A percentile compares a stretch with the other conserved stretches of the same genome.
phyloP scores from a whole-genome alignment of 1,140 invertebrate species.

The Pogonognathellus flavescens region DNA sequence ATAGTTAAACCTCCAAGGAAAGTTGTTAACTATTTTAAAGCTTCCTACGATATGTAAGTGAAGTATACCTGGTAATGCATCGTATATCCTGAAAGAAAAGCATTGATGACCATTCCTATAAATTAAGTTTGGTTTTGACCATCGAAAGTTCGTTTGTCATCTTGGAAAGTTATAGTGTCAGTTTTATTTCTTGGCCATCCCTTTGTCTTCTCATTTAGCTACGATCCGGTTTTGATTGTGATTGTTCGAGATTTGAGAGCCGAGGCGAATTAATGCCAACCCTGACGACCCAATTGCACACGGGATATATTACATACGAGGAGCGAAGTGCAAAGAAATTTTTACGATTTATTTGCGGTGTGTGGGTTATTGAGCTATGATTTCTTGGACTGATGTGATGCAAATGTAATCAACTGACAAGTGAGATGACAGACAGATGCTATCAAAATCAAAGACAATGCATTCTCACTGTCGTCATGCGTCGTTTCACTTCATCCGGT shows the following conservation, averaged over 20 bases:
- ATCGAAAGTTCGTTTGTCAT: no score
- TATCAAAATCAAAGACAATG: constrained; percentile 1
- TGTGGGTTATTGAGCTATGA: neutral
- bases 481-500: neutral
- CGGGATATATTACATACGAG: neutral
- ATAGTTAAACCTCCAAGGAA: no score
- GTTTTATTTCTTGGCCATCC: neutral
- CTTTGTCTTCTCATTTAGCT: neutral
- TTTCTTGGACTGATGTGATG: neutral
- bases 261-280: neutral
- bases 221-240: neutral
- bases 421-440: neutral
- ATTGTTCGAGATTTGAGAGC: neutral
- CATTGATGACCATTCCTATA: no score
- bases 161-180: neutral
- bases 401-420: no score
- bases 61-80: no score
- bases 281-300: neutral
- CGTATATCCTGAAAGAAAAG: no score
- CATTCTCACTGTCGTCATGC: neutral
- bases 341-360: neutral
- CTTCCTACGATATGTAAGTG: no score
- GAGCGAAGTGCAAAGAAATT: no score
- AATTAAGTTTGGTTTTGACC: no score
- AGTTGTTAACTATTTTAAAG: no score